Conservation (phyloP, 2,113 vertebrate species). For the Martes martes region DNA sequence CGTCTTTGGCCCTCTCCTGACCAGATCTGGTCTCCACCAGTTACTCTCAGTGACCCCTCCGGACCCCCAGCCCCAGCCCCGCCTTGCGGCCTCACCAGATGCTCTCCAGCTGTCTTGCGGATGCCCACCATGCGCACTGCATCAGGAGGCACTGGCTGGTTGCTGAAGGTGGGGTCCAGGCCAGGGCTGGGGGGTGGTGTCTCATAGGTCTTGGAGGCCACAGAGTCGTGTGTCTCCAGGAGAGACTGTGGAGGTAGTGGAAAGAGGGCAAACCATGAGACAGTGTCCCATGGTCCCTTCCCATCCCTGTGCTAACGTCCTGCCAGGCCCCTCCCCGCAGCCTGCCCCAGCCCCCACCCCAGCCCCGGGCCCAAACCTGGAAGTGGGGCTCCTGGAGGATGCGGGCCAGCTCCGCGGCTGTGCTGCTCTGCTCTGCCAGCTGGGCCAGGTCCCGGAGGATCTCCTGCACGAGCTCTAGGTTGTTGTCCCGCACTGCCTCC, state of each 20-base stretch:
- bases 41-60: rapidly evolving
- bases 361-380: conserved; percentile 82
- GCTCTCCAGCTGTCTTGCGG: conserved; percentile 93
- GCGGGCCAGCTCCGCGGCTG: conserved; percentile 87
- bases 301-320: neutral
- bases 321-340: rapidly evolving
- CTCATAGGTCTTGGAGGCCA: conserved; percentile 96
- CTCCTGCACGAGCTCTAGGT: conserved; percentile 95
- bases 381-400: conserved; percentile 97
- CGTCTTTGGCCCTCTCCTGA: neutral
- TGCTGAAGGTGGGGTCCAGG: conserved; percentile 90
- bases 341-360: neutral
- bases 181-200: conserved; percentile 92
- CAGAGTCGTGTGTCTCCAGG: conserved; percentile 95
- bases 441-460: conserved; percentile 92
- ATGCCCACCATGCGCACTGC: conserved; percentile 98
- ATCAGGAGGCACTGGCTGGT: conserved; percentile 93
- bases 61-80: no score
- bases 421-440: conserved; percentile 82
- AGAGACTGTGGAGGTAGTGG: conserved; percentile 85
- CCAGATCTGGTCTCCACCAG: neutral
- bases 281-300: neutral
- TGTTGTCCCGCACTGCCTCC: conserved; percentile 94
- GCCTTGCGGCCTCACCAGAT: conserved; percentile 86
- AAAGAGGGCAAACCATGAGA: neutral